Conservation (phyloP, 2,888 invertebrate species). For the Frankliniella intonsa region DNA sequence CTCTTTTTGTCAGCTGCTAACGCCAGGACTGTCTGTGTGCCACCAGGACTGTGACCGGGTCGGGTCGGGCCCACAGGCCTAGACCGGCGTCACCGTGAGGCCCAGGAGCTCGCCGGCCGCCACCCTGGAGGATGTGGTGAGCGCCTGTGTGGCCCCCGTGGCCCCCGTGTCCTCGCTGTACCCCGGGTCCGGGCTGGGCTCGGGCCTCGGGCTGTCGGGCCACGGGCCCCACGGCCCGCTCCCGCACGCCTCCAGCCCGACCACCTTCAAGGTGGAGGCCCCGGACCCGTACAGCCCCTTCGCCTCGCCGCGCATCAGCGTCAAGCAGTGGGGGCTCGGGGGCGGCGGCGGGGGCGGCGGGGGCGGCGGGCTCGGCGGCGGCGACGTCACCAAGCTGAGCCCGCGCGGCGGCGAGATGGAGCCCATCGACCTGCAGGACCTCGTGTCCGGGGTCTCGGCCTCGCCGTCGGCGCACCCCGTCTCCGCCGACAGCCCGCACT, state of each 20-base stretch:
- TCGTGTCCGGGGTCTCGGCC: conserved; percentile 53
- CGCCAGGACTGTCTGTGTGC: too few species aligned
- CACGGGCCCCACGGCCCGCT: neutral
- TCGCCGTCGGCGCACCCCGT: conserved; percentile 31
- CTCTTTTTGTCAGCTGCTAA: too few species aligned
- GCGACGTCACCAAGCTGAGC: conserved; percentile 17
- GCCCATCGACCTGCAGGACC: conserved; percentile 65
- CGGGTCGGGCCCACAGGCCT: too few species aligned
- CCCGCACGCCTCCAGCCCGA: neutral
- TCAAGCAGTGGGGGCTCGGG: conserved; percentile 12
- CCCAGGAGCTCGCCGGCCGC: neutral
- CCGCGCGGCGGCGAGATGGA: neutral
- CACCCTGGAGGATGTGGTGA: conserved; percentile 24
- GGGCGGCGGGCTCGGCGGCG: conserved; percentile 1
- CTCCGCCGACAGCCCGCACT: conserved; percentile 6
- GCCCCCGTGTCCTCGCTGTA: conserved; percentile 8
- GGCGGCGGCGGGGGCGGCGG: conserved; percentile 5
- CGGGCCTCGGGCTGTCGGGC: conserved; percentile 3
- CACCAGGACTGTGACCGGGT: too few species aligned
- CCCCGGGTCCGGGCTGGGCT: neutral
- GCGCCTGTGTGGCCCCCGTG: conserved; percentile 19
- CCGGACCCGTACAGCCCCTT: conserved; percentile 7
- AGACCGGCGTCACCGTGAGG: neutral
- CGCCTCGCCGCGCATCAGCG: conserved; percentile 6
- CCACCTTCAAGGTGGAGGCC: conserved; percentile 18